phyloP scores from a whole-genome alignment of 2,113 vertebrate species.

The Pseudolaguvia tuberculata region DNA sequence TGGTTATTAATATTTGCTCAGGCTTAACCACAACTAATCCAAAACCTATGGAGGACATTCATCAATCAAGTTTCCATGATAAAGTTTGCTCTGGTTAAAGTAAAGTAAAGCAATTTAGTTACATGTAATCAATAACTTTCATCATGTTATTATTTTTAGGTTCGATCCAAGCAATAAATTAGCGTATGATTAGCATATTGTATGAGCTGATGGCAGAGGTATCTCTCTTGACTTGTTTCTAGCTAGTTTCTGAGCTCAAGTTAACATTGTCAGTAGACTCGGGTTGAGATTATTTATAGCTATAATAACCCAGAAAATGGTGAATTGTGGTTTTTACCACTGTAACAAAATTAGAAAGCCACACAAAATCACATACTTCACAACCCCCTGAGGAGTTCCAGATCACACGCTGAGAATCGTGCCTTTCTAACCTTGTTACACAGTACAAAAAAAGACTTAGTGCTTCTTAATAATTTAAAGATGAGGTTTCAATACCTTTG shows the following conservation, averaged over 20 bases:
- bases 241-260: too few relatives aligned
- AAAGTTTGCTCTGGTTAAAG: neutral
- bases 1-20: too few relatives aligned
- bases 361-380: neutral
- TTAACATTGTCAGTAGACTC: neutral
- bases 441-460: neutral
- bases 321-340: neutral
- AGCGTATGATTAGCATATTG: neutral
- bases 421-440: constrained; percentile 14
- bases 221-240: neutral
- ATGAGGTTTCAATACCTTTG: neutral
- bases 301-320: neutral
- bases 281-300: neutral
- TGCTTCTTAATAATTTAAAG: neutral
- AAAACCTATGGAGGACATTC: neutral
- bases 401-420: neutral
- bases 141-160: neutral
- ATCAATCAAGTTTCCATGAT: neutral
- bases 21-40: neutral
- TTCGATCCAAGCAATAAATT: neutral
- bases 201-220: neutral
- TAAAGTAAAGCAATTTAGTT: too few relatives aligned
- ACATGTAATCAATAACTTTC: neutral
- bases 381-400: neutral
- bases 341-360: neutral